Evolutionary conservation across 1,140 invertebrate species (phyloP).

Genomic region (Mesaphorura yosii): DNA sequence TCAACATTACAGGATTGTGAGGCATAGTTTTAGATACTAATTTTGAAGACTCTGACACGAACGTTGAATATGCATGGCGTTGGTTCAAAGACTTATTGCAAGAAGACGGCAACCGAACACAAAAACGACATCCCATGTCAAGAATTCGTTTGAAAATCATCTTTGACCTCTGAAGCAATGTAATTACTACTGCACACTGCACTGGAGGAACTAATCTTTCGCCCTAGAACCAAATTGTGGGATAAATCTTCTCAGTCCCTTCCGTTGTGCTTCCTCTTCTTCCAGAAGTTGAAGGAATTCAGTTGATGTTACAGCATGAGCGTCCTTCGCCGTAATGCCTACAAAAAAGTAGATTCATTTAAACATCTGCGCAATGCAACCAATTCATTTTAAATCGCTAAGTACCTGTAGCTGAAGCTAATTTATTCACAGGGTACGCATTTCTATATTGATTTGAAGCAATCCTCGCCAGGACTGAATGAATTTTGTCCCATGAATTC

Average conservation of each 20-base stretch:
- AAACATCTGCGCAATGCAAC: constrained; percentile 14
- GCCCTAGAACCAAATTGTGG: too few species aligned
- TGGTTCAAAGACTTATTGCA: not conserved
- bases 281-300: constrained; percentile 45
- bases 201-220: too few species aligned
- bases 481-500: constrained; percentile 52
- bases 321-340: constrained; percentile 56
- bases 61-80: not conserved
- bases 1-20: constrained; percentile 58
- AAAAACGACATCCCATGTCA: not conserved
- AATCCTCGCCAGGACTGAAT: constrained; percentile 53
- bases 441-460: constrained; percentile 55
- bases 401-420: constrained; percentile 33
- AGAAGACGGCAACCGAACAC: too few species aligned
- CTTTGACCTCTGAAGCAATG: not conserved
- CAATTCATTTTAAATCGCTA: not conserved
- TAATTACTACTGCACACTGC: too few species aligned
- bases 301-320: constrained; percentile 53
- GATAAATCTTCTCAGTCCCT: too few species aligned
- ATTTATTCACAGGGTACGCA: constrained; percentile 44
- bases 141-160: not conserved
- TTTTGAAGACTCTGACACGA: not conserved
- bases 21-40: constrained; percentile 12
- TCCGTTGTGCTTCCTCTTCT: not conserved
- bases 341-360: constrained; percentile 40